Conservation (phyloP, 1,140 invertebrate genomes). For the Ips nitidus region DNA sequence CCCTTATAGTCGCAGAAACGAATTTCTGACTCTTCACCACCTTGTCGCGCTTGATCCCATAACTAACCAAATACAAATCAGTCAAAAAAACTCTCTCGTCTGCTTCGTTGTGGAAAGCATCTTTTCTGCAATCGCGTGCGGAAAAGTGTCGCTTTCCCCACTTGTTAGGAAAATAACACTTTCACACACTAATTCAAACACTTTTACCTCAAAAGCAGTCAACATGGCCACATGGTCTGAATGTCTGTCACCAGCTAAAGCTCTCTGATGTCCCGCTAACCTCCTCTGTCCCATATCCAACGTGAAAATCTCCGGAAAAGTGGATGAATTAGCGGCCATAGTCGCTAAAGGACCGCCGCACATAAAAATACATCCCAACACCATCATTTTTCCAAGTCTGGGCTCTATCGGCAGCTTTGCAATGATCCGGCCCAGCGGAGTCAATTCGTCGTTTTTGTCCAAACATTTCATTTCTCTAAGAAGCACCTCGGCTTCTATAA, state of each 20-base stretch:
- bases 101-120: slow-evolving; percentile 1
- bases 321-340: slow-evolving; percentile 91
- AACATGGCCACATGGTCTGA: slow-evolving; percentile 96
- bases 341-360: slow-evolving; percentile 87
- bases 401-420: slow-evolving; percentile 92
- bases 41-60: slow-evolving; percentile 78
- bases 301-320: slow-evolving; percentile 88
- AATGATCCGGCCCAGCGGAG: slow-evolving; percentile 87
- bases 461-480: slow-evolving; percentile 84
- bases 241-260: slow-evolving; percentile 79
- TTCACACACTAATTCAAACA: neutral
- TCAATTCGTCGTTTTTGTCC: slow-evolving; percentile 80
- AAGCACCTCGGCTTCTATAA: slow-evolving; percentile 83
- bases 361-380: slow-evolving; percentile 82
- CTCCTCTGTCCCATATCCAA: slow-evolving; percentile 67
- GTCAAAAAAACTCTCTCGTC: neutral
- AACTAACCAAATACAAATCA: slow-evolving; percentile 51
- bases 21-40: slow-evolving; percentile 78
- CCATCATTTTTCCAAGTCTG: slow-evolving; percentile 92
- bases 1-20: slow-evolving; percentile 90
- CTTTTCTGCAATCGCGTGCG: neutral
- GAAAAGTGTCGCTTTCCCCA: too few relatives aligned
- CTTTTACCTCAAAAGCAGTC: slow-evolving; percentile 77
- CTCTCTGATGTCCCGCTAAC: slow-evolving; percentile 75
- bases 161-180: neutral